Base-by-base conservation (phyloP, 2,888 invertebrate genomes). In the Patella ulyssiponensis region DNA sequence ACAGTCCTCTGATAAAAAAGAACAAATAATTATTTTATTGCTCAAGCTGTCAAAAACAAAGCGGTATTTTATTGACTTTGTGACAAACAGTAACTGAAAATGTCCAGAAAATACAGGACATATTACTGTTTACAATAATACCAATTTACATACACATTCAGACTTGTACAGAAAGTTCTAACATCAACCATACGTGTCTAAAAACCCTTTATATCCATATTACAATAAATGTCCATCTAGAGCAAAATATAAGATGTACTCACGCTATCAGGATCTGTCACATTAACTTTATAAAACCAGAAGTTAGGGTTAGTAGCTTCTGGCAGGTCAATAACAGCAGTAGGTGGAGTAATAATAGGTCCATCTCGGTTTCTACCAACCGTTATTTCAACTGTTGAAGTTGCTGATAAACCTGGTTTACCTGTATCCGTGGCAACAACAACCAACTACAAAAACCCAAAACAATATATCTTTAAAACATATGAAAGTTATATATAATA, bases 261-360 rank as follows among this genome's bases (percentile, higher is more conserved):
- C 81, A 89, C 90, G 78, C 86, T 85, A 74, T 91, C 91, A 9
- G 82, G 81, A 77, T 91, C 91, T 0, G 86, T 82, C 12, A 89
- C 89, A 74, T 84, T 86, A 51, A 90, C 80, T 3, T 78, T 80
- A 64, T 82, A 81, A 27, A 88, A 84, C 86, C 86, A 85, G 54
- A 81, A 77, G 11, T 77, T 80, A 20, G 84, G 78, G 27, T 82
- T 72, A n/a, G 83, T 85, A 64, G 79, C 82, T 51, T 88, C 86
- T 17, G 82, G 81, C 14, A 89, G 76, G 23, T 79, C 76, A 4
- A 88, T 80, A 14, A 54, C 75, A 51, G 85, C 81, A 12, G 73
- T 80, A 4, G 80, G 69, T 33, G 88, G 86, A 44, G 78, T 82
- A 78, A 90, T 87, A 7, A 73, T 74, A 27, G 90, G 91, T 17